A percentile compares a stretch with the other conserved stretches of the same genome.
Conservation (phyloP, 2,797 vertebrate species). For the Oreortyx pictus region DNA sequence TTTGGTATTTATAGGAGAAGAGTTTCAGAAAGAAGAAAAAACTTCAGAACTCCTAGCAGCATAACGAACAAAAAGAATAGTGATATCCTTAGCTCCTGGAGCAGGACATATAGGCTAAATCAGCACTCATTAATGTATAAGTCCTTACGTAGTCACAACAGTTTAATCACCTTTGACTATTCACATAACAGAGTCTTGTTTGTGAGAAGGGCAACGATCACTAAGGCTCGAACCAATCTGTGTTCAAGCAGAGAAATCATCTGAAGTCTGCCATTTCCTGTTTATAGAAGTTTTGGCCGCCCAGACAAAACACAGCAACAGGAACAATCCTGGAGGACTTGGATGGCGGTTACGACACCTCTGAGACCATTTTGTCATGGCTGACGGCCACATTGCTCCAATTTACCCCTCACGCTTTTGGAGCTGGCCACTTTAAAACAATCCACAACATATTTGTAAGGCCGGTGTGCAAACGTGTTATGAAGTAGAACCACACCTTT, state of each 20-base stretch:
- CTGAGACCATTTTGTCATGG: background rate
- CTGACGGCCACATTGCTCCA: background rate
- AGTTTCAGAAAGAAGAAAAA: slow-evolving; percentile 35
- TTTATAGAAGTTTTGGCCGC: slow-evolving; percentile 47
- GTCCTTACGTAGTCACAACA: background rate
- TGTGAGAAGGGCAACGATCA: background rate
- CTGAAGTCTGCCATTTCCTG: slow-evolving; percentile 41
- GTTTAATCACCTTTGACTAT: slow-evolving; percentile 46
- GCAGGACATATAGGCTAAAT: slow-evolving; percentile 22
- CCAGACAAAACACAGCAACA: slow-evolving; percentile 52
- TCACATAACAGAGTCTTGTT: slow-evolving; percentile 19
- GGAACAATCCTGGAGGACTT: slow-evolving; percentile 39
- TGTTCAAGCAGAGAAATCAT: slow-evolving; percentile 21
- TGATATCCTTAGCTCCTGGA: slow-evolving; percentile 13
- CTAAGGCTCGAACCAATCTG: background rate
- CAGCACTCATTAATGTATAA: background rate
- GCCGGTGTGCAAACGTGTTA: accelerated
- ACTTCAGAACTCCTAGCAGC: slow-evolving; percentile 5
- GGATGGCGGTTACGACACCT: background rate
- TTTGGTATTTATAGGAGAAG: slow-evolving; percentile 45
- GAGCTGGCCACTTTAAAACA: background rate
- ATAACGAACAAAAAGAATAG: background rate
- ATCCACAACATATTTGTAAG: background rate
- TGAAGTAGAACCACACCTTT: background rate
- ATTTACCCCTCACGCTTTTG: background rate